These are phyloP conservation scores for Heliconius erato DNA, from an alignment of 2,888 invertebrate genomes.

Conservation along the genomic window DNA sequence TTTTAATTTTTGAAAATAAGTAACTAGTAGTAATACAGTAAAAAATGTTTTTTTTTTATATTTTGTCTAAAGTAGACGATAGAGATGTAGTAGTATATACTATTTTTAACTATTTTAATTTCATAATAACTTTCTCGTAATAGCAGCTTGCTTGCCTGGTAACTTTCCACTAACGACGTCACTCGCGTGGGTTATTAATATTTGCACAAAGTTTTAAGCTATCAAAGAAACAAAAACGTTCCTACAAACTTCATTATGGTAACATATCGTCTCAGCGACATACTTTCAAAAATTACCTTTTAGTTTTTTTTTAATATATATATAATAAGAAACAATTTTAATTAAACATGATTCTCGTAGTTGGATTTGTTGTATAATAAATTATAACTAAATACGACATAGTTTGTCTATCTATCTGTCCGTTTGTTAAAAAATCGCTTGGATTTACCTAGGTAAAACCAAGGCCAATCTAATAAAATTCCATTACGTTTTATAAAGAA, in stretches of 20 bases:
- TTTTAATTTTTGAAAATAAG: too few relatives aligned
- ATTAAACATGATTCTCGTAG: neutral
- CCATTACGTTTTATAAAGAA: too few relatives aligned
- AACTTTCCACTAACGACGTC: slow-evolving; percentile 15
- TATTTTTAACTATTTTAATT: slow-evolving; percentile 3
- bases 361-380: too few relatives aligned
- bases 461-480: too few relatives aligned
- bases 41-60: too few relatives aligned
- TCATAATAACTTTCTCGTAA: slow-evolving; percentile 16
- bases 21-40: too few relatives aligned
- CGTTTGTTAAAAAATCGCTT: too few relatives aligned
- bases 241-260: slow-evolving; percentile 14
- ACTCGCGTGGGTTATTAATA: slow-evolving; percentile 14
- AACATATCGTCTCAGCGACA: neutral
- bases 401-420: too few relatives aligned
- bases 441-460: too few relatives aligned
- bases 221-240: slow-evolving; percentile 14
- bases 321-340: neutral
- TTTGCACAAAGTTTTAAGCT: slow-evolving; percentile 20
- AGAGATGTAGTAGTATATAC: neutral
- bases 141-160: slow-evolving; percentile 8
- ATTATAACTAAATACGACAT: too few relatives aligned
- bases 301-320: neutral
- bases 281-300: neutral
- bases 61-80: too few relatives aligned